These are phyloP conservation scores for Virgularia gustaviana DNA, from an alignment of 92 coral and sea anemone genomes.

Conservation along the genomic window DNA sequence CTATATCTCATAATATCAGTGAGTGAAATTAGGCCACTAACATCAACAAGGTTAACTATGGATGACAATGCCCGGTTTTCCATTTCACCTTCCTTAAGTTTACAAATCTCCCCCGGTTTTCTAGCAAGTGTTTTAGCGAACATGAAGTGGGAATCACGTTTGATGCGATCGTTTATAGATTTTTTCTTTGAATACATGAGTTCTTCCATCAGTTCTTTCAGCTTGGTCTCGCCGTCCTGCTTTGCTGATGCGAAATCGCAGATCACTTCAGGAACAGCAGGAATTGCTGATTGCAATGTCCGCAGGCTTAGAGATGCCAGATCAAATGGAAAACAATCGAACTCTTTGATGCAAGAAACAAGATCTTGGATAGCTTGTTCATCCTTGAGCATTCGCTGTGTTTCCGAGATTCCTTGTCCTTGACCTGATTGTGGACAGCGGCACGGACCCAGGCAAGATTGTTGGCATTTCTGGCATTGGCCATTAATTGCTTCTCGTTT, in stretches of 20 bases:
- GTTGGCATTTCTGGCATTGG: neutral
- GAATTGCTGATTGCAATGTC: conserved; percentile 3
- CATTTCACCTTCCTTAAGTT: conserved; percentile 6
- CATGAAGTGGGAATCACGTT: conserved; percentile 1
- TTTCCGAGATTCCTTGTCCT: neutral
- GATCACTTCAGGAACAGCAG: conserved; percentile 5
- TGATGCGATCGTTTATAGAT: conserved; percentile 3
- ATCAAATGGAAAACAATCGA: conserved; percentile 16
- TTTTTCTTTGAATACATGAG: conserved; percentile 11
- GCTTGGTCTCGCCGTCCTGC: neutral
- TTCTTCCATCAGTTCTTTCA: conserved; percentile 10
- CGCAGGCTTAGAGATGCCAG: conserved; percentile 1
- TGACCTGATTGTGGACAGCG: neutral
- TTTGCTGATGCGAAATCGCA: conserved; percentile 12
- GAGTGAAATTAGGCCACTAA: conserved; percentile 5
- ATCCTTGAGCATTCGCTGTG: conserved; percentile 7
- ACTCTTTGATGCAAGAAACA: conserved; percentile 16
- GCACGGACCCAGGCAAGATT: neutral
- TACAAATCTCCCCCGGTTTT: neutral
- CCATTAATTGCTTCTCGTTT: neutral
- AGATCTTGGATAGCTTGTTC: conserved; percentile 14
- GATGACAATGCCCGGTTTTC: conserved; percentile 16
- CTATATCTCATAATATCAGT: conserved; percentile 9
- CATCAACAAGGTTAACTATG: conserved; percentile 6
- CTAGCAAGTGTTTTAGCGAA: conserved; percentile 6